Percentiles rank a stretch among this genome's conserved stretches.
Conservation (phyloP, 2,888 invertebrate species). For the Cosmorhoe ocellata region DNA sequence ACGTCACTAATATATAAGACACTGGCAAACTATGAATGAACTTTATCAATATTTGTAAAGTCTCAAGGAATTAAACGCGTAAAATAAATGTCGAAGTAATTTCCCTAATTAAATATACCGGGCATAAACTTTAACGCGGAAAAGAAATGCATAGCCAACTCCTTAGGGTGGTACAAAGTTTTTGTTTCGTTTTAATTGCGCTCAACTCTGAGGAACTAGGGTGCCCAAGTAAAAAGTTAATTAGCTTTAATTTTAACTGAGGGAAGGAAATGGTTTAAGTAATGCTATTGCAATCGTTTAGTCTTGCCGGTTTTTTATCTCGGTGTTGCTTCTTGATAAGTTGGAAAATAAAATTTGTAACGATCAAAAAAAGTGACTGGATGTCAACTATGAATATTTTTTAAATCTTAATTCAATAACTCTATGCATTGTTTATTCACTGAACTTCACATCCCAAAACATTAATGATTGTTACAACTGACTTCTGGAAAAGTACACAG, state of each 20-base stretch:
- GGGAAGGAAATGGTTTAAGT: constrained; percentile 44
- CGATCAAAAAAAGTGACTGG: too few relatives aligned
- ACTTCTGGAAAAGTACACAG: too few relatives aligned
- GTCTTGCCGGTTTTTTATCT: constrained; percentile 4
- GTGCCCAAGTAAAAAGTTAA: constrained; percentile 69
- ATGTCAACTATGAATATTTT: too few relatives aligned
- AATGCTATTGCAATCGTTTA: constrained; percentile 37
- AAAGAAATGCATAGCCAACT: constrained; percentile 41
- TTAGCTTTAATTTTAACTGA: constrained; percentile 74
- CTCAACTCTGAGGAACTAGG: constrained; percentile 35
- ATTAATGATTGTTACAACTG: too few relatives aligned
- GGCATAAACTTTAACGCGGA: constrained; percentile 27
- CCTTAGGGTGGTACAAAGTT: constrained; percentile 67
- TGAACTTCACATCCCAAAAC: too few relatives aligned
- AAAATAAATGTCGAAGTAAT: constrained; percentile 24
- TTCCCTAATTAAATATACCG: constrained; percentile 31
- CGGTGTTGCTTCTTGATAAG: constrained; percentile 10
- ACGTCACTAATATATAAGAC: too few relatives aligned
- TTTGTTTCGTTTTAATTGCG: constrained; percentile 75
- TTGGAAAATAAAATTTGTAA: neutral
- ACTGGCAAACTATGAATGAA: too few relatives aligned
- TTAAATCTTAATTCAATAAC: too few relatives aligned
- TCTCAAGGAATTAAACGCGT: constrained; percentile 4
- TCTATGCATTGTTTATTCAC: too few relatives aligned
- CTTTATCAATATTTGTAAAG: neutral